A percentile compares a stretch with the other conserved stretches of the same genome.
These are phyloP conservation scores for Poecilia wingei DNA, from an alignment of 2,797 vertebrate genomes.

Conservation along the genomic window DNA sequence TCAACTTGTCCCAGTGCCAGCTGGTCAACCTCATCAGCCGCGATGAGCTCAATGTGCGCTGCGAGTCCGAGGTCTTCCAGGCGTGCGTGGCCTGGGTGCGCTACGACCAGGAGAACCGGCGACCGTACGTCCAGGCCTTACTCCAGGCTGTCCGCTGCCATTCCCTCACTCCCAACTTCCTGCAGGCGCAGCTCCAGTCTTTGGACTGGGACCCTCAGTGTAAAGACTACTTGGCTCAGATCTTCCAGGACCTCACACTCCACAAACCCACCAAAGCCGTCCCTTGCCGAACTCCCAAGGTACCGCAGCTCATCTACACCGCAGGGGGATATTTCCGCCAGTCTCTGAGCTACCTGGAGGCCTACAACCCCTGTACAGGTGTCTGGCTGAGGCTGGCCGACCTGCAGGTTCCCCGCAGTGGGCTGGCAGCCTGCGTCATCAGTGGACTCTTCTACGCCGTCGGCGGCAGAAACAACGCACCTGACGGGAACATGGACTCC, in stretches of 20 bases:
- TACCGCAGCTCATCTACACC: conserved; percentile 92
- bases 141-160: conserved; percentile 95
- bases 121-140: conserved; percentile 89
- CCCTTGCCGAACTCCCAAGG: conserved; percentile 87
- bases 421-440: conserved; percentile 90
- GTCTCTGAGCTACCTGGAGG: conserved; percentile 91
- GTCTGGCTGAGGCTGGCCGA: conserved; percentile 88
- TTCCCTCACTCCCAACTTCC: conserved; percentile 91
- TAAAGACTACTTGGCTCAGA: conserved; percentile 92
- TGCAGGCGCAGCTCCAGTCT: conserved; percentile 92
- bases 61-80: conserved; percentile 95
- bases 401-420: conserved; percentile 90
- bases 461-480: conserved; percentile 92
- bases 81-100: conserved; percentile 95
- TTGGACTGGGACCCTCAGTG: conserved; percentile 88
- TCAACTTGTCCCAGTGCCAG: conserved; percentile 94
- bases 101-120: conserved; percentile 87
- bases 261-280: conserved; percentile 86
- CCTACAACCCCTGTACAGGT: conserved; percentile 85
- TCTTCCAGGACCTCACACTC: conserved; percentile 94
- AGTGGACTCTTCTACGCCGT: conserved; percentile 93
- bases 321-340: conserved; percentile 91
- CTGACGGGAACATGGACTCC: conserved; percentile 93
- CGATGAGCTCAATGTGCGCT: conserved; percentile 95
- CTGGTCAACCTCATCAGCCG: conserved; percentile 92